phyloP scores from a whole-genome alignment of 2,888 invertebrate genomes.

The Neoitamus cyanurus region DNA sequence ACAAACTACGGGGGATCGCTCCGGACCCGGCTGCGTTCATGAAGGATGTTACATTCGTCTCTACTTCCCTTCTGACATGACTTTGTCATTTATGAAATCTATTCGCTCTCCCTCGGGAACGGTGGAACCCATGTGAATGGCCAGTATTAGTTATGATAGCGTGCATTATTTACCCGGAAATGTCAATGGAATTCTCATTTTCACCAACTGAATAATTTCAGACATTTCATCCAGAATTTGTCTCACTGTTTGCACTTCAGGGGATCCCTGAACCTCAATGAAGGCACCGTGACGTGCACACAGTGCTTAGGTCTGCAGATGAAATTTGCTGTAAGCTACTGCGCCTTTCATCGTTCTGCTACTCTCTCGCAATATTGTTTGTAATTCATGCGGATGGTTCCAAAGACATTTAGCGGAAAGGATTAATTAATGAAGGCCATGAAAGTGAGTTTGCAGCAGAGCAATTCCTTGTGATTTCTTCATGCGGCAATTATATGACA shows the following conservation, averaged over 20 bases:
- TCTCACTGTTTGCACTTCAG: background rate
- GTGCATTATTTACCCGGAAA: conserved; percentile 32
- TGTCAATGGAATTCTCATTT: conserved; percentile 15
- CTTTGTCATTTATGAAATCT: conserved; percentile 32
- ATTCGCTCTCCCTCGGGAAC: background rate
- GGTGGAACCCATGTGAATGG: conserved; percentile 1
- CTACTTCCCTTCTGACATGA: conserved; percentile 14
- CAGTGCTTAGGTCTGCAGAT: background rate
- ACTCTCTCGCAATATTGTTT: background rate
- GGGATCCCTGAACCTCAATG: background rate
- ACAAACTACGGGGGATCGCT: background rate
- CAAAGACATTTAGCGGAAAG: background rate
- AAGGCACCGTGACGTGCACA: background rate
- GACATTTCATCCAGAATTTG: background rate
- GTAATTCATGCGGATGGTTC: background rate
- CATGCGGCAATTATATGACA: background rate
- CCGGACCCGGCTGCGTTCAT: background rate
- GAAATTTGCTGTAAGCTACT: background rate
- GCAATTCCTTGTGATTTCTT: background rate
- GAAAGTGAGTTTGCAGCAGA: background rate
- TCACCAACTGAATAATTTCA: conserved; percentile 25
- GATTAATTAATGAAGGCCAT: background rate
- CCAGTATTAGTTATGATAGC: conserved; percentile 16
- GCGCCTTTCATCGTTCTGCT: background rate
- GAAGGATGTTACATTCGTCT: conserved; percentile 13